Evolutionary conservation across 1,140 invertebrate genomes (phyloP).

Genomic region (Drosophila dunni): DNA sequence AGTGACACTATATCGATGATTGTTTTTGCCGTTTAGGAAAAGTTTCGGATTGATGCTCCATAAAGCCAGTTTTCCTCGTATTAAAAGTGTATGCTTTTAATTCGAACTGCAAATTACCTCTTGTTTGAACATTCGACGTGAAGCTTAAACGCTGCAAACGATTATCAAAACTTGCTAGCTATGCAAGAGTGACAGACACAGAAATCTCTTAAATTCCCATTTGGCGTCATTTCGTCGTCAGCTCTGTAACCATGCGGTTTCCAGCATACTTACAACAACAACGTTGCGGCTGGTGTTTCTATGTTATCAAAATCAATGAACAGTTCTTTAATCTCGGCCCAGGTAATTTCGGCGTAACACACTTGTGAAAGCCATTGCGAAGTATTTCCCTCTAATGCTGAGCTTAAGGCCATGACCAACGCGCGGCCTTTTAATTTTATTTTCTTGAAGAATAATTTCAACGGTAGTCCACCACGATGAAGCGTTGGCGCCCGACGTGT

Average conservation of each 20-base stretch:
- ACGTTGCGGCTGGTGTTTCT: constrained; percentile 15
- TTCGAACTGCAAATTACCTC: constrained; percentile 17
- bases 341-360: constrained; percentile 1
- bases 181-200: constrained; percentile 14
- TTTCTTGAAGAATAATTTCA: no score
- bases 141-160: constrained; percentile 19
- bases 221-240: no score
- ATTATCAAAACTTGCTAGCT: constrained; percentile 5
- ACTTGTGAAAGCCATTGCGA: constrained; percentile 1
- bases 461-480: no score
- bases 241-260: no score
- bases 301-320: constrained; percentile 13
- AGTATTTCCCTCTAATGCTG: constrained; percentile 2
- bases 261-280: constrained; percentile 12
- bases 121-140: constrained; percentile 13
- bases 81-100: not conserved
- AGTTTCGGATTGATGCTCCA: no score
- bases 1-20: no score
- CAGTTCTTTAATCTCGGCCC: constrained; percentile 19
- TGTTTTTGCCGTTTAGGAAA: no score
- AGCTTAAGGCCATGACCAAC: not conserved
- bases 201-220: not conserved
- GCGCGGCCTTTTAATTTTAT: no score
- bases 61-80: no score
- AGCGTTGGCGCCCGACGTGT: no score